Conservation (phyloP, 2,888 invertebrate genomes). For the Cremastinae sp. region DNA sequence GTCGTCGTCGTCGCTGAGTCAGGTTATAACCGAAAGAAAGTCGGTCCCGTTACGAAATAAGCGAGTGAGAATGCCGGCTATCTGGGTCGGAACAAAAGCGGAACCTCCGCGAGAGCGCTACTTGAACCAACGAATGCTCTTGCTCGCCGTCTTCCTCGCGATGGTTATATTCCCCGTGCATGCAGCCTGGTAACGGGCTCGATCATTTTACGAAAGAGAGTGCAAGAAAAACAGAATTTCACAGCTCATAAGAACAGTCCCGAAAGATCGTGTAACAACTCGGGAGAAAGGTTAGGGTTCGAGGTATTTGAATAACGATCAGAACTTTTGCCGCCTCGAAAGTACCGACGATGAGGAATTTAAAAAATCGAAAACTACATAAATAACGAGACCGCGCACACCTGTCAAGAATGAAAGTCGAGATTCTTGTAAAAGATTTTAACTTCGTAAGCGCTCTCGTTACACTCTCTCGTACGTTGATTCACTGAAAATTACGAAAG, state of each 20-base stretch:
- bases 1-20: constrained; percentile 47
- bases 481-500: no score
- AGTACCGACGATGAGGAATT: background rate
- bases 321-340: background rate
- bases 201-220: constrained; percentile 50
- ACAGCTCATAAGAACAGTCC: constrained; percentile 32
- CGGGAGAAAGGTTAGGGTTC: no score
- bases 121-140: constrained; percentile 35
- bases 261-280: constrained; percentile 3
- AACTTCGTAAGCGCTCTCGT: no score
- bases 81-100: constrained; percentile 79
- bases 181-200: constrained; percentile 31
- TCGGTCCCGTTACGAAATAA: constrained; percentile 79
- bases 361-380: background rate
- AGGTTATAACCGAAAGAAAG: constrained; percentile 68
- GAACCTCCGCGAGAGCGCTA: constrained; percentile 73
- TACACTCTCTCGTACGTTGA: no score
- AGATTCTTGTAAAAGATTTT: no score
- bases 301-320: background rate
- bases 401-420: no score
- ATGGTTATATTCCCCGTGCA: no score
- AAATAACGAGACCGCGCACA: no score
- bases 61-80: constrained; percentile 77
- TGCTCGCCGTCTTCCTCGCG: constrained; percentile 13
- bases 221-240: constrained; percentile 24